Evolutionary conservation across 92 coral and sea anemone genomes (phyloP).

Genomic region (Virgularia gustaviana): DNA sequence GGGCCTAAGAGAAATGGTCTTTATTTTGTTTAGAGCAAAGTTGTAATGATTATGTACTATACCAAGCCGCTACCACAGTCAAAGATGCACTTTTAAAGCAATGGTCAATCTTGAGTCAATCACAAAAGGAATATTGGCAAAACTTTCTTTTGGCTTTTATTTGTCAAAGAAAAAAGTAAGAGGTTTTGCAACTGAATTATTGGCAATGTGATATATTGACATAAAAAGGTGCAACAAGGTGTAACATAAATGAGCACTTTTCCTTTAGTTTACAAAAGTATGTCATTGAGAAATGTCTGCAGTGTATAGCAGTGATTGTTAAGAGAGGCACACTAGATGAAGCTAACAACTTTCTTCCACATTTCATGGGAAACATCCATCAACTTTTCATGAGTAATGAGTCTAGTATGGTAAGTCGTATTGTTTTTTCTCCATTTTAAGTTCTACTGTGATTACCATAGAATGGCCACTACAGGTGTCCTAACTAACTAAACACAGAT

Average conservation of each 20-base stretch:
- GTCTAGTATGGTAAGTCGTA: slow-evolving; percentile 65
- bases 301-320: slow-evolving; percentile 83
- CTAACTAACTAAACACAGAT: too few relatives aligned
- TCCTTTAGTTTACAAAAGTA: slow-evolving; percentile 71
- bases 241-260: not conserved
- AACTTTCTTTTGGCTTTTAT: slow-evolving; percentile 83
- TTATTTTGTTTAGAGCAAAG: slow-evolving; percentile 65
- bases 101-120: slow-evolving; percentile 70
- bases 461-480: too few relatives aligned
- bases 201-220: too few relatives aligned
- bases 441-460: too few relatives aligned
- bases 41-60: slow-evolving; percentile 86
- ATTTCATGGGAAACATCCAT: slow-evolving; percentile 65
- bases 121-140: slow-evolving; percentile 67
- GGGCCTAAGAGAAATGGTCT: too few relatives aligned
- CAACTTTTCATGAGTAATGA: slow-evolving; percentile 66
- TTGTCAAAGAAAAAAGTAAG: slow-evolving; percentile 78
- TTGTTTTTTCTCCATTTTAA: too few relatives aligned
- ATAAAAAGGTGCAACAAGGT: too few relatives aligned
- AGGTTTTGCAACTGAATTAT: not conserved
- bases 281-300: slow-evolving; percentile 85
- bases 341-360: slow-evolving; percentile 44
- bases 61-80: slow-evolving; percentile 92
- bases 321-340: slow-evolving; percentile 82
- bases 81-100: slow-evolving; percentile 85